These are phyloP conservation scores for Rallus limicola DNA, from an alignment of 2,113 vertebrate species.

Conservation along the genomic window DNA sequence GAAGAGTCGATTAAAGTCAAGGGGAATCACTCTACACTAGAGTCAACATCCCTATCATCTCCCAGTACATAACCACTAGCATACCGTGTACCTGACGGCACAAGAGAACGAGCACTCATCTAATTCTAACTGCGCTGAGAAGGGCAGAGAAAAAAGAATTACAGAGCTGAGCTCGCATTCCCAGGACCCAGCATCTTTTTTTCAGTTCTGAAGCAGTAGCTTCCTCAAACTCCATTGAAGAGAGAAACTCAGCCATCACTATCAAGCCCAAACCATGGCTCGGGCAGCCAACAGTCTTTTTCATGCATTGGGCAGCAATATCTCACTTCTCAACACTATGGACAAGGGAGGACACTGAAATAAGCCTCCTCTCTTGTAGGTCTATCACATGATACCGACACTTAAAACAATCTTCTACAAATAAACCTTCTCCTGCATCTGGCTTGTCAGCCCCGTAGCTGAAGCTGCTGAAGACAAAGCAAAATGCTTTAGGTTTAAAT, in stretches of 20 bases:
- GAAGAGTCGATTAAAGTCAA: background rate
- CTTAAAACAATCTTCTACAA: background rate
- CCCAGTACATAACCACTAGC: background rate
- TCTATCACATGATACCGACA: background rate
- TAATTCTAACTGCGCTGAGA: background rate
- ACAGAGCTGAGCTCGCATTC: background rate
- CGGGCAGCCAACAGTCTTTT: background rate
- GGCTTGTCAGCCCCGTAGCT: background rate
- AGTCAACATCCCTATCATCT: rapidly evolving
- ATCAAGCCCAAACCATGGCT: background rate
- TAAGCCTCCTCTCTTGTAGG: background rate
- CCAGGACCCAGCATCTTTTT: background rate
- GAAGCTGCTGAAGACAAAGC: background rate
- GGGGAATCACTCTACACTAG: background rate
- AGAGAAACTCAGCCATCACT: background rate
- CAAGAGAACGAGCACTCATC: background rate
- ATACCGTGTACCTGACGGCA: background rate
- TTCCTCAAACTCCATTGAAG: background rate
- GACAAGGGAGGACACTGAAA: background rate
- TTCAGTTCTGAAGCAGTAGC: background rate
- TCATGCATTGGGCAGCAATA: background rate
- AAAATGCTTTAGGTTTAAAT: background rate
- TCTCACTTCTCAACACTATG: background rate
- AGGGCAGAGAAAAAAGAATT: background rate
- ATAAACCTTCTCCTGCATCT: background rate